These are phyloP conservation scores for Aphidius colemani DNA, from an alignment of 2,888 invertebrate species.

Conservation along the genomic window DNA sequence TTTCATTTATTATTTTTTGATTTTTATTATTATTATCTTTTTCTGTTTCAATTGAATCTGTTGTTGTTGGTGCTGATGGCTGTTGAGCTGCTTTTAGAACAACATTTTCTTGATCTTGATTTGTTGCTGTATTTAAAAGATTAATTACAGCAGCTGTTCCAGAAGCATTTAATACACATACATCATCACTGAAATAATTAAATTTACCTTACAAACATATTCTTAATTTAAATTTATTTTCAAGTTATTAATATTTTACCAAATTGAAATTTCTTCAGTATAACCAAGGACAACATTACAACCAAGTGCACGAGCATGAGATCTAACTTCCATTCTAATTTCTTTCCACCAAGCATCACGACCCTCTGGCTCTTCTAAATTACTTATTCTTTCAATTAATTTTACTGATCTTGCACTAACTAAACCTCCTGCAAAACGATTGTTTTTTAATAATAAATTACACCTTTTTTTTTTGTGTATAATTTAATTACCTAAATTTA, in stretches of 20 bases:
- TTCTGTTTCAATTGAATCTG: slow-evolving; percentile 63
- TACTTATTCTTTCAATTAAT: slow-evolving; percentile 78
- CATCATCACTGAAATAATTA: slow-evolving; percentile 76
- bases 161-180: slow-evolving; percentile 89
- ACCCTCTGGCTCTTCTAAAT: slow-evolving; percentile 87
- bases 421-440: slow-evolving; percentile 67
- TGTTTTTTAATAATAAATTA: background rate
- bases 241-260: slow-evolving; percentile 65
- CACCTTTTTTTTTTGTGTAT: background rate
- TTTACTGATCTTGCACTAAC: slow-evolving; percentile 86
- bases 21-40: slow-evolving; percentile 55
- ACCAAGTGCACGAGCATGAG: slow-evolving; percentile 88
- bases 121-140: slow-evolving; percentile 60
- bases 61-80: slow-evolving; percentile 49
- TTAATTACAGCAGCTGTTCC: slow-evolving; percentile 91
- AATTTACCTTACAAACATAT: background rate
- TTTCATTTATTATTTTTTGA: background rate
- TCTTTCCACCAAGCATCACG: slow-evolving; percentile 98
- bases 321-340: slow-evolving; percentile 90
- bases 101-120: slow-evolving; percentile 50
- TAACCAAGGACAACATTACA: slow-evolving; percentile 96
- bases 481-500: slow-evolving; percentile 73
- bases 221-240: background rate
- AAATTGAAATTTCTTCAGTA: slow-evolving; percentile 88
- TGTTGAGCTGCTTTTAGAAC: slow-evolving; percentile 43